Base-by-base conservation (phyloP, 2,797 vertebrate species). In the Micropoecilia bifurca region DNA sequence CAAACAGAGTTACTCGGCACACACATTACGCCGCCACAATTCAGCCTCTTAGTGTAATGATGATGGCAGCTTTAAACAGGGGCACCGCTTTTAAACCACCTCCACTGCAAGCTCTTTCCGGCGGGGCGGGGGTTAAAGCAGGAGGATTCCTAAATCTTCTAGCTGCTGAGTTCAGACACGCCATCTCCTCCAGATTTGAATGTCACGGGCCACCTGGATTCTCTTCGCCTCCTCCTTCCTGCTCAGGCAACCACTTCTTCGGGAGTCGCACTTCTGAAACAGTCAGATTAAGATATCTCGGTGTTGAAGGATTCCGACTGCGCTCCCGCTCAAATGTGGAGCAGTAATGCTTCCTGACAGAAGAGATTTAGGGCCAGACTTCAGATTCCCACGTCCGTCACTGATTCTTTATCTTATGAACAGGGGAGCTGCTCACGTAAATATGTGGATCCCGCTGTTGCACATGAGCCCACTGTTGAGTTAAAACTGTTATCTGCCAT, bases 1-100 rank as follows among this genome's bases (percentile, higher is more conserved):
- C 97, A 97, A 98, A 98, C 96, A 95, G 96, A 97, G 97, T 96
- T 97, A 96, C 96, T 97, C 95, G 93, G 97, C 96, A 97, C 97
- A 97, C 97, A 97, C 96, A 97, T 97, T 97, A 97, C 91, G 93
- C 94, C 85, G 93, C 95, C 85, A 92, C 93, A 94, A 94, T 95
- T 92, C 91, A 89, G 89, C 94, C 95, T 95, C 93, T 95, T 93
- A 92, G 93, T 89, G 92, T 93, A 94, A 93, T 94, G 95, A 95
- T 95, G 91, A 92, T 91, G 92, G 93, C 90, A 89, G 95, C 95
- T 96, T 96, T 95, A 95, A n/a, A 96, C 95, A 94, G 95, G 92
- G 92, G 88, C 91, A 79, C 90, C 77, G 92, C 92, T 95, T 96
- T 94, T 91, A 94, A 94, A 92, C 89, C 88, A 86, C 80, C 77